Evolutionary conservation across 1,140 invertebrate species (phyloP), one percentile per base, ranked within the genome.

Genomic region (Conopomorpha cramerella): DNA sequence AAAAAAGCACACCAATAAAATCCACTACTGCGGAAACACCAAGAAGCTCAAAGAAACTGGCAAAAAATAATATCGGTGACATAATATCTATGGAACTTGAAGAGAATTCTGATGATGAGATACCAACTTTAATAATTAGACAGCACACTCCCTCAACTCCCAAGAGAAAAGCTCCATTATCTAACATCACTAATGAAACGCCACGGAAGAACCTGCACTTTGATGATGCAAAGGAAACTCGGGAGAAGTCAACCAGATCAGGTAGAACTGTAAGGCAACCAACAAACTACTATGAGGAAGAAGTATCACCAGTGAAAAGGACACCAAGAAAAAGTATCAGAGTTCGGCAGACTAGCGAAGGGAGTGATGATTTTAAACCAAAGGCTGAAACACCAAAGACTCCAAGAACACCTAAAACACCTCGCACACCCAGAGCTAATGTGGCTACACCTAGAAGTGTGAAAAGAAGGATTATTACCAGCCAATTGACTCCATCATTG

Each of bases 401-500:
- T 17, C 36, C 36, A 11, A 8, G 23, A 33, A 59, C 62, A n/a
- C 54, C 51, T 2, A 61, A 46, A 33, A 57, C 53, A 18, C 55
- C 59, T 2, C 51, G 31, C 31, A 68, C 64, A 8, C 54, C 46
- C 1, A 42, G 34, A 37, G 45, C 41, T 30, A 50, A 45, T 3
- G 41, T 53, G 10, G 33, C 34, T 10, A 60, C 64, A 4, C 63
- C 36, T 25, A 30, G 33, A 28, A 68, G 49, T 57, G 58, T 61
- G 1, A 52, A 47, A 27, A 67, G 54, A 38, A 62, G 55, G 39
- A 55, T 73, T 36, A 40, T 67, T 10, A 68, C 57, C n/a, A 66
- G 57, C 35, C 52, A 65, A 38, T 39, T 77, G 0, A 79, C 72
- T 17, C 77, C 77, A 3, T 66, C 68, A 28, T 47, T 79, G 13